These are phyloP conservation scores for Solenopsis invicta DNA, from an alignment of 1,140 invertebrate species.

Conservation along the genomic window DNA sequence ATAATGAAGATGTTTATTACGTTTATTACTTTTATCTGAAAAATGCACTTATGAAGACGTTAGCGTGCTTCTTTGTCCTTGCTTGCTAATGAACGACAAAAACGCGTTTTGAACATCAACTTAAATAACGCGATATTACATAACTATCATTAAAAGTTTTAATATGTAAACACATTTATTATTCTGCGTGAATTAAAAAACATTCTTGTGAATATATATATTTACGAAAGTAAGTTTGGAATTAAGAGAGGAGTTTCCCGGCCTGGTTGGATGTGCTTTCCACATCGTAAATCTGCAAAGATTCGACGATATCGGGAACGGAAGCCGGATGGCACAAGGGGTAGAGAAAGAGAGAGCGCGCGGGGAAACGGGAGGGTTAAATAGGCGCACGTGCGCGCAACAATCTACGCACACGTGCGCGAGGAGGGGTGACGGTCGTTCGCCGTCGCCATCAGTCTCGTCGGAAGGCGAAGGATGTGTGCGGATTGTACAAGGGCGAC, in stretches of 20 bases:
- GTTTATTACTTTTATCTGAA: neutral
- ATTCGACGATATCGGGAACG: constrained; percentile 50
- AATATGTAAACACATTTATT: neutral
- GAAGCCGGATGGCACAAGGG: constrained; percentile 36
- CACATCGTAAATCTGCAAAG: constrained; percentile 67
- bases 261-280: neutral
- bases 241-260: neutral
- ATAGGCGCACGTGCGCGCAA: constrained; percentile 75
- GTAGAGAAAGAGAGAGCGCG: neutral
- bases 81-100: no score
- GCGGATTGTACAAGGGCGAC: constrained; percentile 44
- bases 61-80: no score
- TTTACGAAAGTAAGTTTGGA: neutral
- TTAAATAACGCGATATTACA: neutral
- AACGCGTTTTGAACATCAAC: no score
- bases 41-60: neutral
- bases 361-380: constrained; percentile 44
- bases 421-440: constrained; percentile 49
- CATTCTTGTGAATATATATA: neutral
- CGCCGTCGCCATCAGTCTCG: constrained; percentile 41
- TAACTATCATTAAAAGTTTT: neutral
- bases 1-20: neutral
- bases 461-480: constrained; percentile 55
- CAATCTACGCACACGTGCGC: constrained; percentile 77
- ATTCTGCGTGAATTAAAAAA: neutral